Conservation (phyloP, 1,140 invertebrate genomes). For the Scaptomyza hsui region DNA sequence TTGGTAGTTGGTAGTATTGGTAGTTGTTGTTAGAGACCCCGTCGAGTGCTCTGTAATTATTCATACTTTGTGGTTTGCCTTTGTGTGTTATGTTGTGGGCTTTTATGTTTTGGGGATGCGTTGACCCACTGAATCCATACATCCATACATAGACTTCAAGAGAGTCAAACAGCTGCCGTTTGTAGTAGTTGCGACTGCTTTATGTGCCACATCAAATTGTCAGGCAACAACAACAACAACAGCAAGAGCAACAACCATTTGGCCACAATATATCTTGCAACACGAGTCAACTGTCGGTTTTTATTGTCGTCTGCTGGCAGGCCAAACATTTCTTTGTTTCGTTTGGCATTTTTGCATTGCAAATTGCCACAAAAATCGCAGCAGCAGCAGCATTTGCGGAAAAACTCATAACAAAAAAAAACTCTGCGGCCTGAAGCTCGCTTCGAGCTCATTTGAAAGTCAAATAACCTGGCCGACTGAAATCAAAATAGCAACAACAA, state of each 20-base stretch:
- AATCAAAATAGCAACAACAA: conserved; percentile 31
- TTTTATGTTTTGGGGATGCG: conserved; percentile 38
- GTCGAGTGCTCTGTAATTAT: conserved; percentile 64
- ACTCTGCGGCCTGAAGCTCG: conserved; percentile 39
- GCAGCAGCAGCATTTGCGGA: conserved; percentile 67
- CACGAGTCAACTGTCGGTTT: conserved; percentile 82
- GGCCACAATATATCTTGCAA: conserved; percentile 80
- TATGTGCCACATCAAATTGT: conserved; percentile 71
- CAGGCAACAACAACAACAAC: conserved; percentile 36
- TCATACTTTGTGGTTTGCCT: conserved; percentile 74
- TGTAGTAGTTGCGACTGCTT: conserved; percentile 25
- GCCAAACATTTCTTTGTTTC: conserved; percentile 78
- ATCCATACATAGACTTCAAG: conserved; percentile 20
- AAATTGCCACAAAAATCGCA: conserved; percentile 79
- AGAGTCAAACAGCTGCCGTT: neutral
- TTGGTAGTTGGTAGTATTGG: too few species aligned
- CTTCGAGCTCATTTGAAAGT: conserved; percentile 76
- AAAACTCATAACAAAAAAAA: conserved; percentile 72
- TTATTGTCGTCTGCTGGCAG: conserved; percentile 75
- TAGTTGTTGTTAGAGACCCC: neutral
- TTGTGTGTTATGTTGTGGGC: conserved; percentile 43
- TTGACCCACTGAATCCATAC: conserved; percentile 60
- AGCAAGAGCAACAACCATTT: conserved; percentile 46
- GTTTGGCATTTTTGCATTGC: conserved; percentile 78
- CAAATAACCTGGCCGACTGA: conserved; percentile 66